phyloP scores from a whole-genome alignment of 2,113 vertebrate genomes.

The Gymnorhina tibicen region DNA sequence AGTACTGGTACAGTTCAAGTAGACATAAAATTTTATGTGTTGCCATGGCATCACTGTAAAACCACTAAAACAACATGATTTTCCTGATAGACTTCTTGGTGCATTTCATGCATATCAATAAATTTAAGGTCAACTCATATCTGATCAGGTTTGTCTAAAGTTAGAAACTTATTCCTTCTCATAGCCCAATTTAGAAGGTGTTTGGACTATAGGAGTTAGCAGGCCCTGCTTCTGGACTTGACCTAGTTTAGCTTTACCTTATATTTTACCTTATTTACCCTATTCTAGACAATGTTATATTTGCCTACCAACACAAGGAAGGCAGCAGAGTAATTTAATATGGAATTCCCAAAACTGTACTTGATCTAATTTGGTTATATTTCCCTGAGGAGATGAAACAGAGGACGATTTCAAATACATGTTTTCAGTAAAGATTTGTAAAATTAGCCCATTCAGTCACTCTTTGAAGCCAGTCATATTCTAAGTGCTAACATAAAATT shows the following conservation, averaged over 20 bases:
- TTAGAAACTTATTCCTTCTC: not conserved
- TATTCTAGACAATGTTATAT: not conserved
- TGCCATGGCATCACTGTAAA: not conserved
- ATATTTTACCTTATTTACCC: not conserved
- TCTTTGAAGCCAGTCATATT: not conserved
- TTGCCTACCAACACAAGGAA: not conserved
- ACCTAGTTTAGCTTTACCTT: not conserved
- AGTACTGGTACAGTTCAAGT: not conserved
- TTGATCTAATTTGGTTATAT: not conserved
- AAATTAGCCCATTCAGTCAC: not conserved
- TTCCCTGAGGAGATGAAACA: not conserved
- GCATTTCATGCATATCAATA: not conserved
- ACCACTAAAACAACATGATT: not conserved
- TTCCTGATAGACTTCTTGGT: not conserved
- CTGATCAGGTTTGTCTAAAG: not conserved
- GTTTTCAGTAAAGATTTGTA: not conserved
- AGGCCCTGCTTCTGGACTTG: not conserved
- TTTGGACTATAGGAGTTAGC: not conserved
- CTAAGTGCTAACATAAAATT: not conserved
- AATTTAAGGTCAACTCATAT: not conserved
- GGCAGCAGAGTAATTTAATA: not conserved
- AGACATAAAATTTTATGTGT: not conserved
- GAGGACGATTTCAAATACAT: not conserved
- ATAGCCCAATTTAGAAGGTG: not conserved
- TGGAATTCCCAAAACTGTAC: not conserved